These are phyloP conservation scores for Aptenodytes forsteri DNA, from an alignment of 2,113 vertebrate genomes.

Conservation along the genomic window DNA sequence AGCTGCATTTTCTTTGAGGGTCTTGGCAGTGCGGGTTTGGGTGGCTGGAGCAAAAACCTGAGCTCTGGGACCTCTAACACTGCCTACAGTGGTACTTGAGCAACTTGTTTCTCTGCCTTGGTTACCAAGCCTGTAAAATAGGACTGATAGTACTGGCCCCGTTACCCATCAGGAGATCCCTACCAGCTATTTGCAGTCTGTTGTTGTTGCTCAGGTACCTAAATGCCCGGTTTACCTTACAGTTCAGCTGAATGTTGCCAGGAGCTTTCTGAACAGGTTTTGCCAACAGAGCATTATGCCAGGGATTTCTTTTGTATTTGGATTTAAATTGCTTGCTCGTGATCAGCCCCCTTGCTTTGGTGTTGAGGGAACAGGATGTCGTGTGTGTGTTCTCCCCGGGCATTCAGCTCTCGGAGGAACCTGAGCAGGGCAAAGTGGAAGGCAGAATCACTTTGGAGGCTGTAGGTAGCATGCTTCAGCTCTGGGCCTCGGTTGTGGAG, in stretches of 20 bases:
- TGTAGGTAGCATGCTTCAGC: background rate
- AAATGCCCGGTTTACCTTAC: background rate
- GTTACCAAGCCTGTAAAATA: background rate
- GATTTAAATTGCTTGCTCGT: background rate
- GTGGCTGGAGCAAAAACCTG: background rate
- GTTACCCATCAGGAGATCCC: background rate
- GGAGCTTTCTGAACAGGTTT: conserved; percentile 3
- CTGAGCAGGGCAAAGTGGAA: background rate
- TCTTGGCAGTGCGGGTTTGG: background rate
- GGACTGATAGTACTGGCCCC: background rate
- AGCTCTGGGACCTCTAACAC: background rate
- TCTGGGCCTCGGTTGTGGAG: background rate
- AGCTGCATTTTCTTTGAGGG: background rate
- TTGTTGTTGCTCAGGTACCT: background rate
- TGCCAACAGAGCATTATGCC: background rate
- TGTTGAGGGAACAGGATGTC: background rate
- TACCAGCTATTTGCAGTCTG: background rate
- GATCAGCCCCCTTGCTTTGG: background rate
- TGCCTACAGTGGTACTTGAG: background rate
- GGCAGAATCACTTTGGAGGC: background rate
- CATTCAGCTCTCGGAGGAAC: background rate
- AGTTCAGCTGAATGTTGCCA: background rate
- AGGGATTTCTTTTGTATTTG: background rate
- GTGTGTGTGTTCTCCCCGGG: background rate
- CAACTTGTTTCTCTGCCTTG: background rate